These are phyloP conservation scores for Corapipo altera DNA, from an alignment of 2,113 vertebrate genomes.

Conservation along the genomic window DNA sequence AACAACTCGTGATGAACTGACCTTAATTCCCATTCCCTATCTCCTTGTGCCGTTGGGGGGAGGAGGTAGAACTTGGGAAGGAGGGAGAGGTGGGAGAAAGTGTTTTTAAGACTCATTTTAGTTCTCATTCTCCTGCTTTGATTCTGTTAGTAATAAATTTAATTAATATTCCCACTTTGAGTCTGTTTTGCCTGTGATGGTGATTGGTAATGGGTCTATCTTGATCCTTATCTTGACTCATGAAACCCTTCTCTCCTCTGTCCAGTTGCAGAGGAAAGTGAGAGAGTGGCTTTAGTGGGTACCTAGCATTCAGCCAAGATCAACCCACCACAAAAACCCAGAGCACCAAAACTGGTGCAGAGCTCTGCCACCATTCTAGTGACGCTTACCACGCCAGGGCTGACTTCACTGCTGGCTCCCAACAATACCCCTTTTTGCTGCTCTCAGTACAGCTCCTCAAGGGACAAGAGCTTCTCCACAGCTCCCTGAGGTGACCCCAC, in stretches of 20 bases:
- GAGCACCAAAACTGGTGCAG: not conserved
- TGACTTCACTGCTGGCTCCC: not conserved
- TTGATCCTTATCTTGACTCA: not conserved
- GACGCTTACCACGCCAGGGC: not conserved
- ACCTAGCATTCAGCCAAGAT: not conserved
- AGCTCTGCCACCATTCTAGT: not conserved
- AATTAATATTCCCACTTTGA: not conserved
- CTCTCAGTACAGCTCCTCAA: not conserved
- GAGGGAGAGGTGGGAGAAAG: not conserved
- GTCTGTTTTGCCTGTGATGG: not conserved
- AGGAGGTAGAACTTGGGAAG: not conserved
- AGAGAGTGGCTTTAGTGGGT: not conserved
- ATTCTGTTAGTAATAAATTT: not conserved
- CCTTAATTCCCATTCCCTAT: not conserved
- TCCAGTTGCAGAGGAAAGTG: not conserved
- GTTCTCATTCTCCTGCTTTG: not conserved
- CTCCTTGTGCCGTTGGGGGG: not conserved
- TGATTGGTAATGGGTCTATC: not conserved
- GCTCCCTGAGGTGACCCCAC: accelerated
- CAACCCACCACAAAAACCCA: not conserved
- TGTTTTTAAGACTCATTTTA: not conserved
- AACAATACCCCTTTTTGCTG: not conserved
- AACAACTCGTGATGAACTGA: not conserved
- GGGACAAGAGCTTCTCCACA: not conserved
- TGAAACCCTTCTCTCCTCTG: not conserved